These are phyloP conservation scores for Paracentrotus lividus DNA, from an alignment of 53 echinoderm and acorn worm species.

Conservation along the genomic window DNA sequence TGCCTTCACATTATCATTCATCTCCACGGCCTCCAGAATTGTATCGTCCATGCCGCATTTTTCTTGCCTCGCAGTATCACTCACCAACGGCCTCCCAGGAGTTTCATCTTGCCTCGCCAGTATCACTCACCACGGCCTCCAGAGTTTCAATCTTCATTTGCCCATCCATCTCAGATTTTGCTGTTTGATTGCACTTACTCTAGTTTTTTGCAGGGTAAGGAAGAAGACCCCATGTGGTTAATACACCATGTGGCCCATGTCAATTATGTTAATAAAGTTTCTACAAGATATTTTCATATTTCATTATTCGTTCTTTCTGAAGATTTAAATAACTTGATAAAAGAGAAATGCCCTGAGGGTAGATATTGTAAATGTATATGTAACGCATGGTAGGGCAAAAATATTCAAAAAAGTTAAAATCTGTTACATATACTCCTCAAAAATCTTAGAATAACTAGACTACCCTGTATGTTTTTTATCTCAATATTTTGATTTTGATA, in stretches of 20 bases:
- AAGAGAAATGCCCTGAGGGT: conserved; percentile 40
- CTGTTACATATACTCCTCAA: not conserved
- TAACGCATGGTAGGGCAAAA: not conserved
- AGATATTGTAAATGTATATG: not conserved
- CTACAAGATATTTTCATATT: conserved; percentile 30
- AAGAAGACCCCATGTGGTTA: not conserved
- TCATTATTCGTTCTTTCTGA: not conserved
- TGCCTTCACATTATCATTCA: too few relatives aligned
- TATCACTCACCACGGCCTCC: too few relatives aligned
- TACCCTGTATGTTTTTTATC: not conserved
- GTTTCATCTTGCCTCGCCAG: too few relatives aligned
- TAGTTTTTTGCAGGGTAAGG: conserved; percentile 7
- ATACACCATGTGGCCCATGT: conserved; percentile 35
- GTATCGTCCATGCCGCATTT: too few relatives aligned
- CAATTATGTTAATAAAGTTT: conserved; percentile 7
- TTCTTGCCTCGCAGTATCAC: too few relatives aligned
- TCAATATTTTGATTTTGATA: not conserved
- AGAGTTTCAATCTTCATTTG: too few relatives aligned
- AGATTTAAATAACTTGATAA: not conserved
- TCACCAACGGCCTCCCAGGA: too few relatives aligned
- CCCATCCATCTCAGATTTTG: too few relatives aligned
- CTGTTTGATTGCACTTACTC: too few relatives aligned
- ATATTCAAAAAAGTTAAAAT: not conserved
- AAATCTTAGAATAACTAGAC: not conserved
- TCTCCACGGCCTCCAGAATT: too few relatives aligned